Evolutionary conservation across 2,888 invertebrate genomes (phyloP).

Genomic region (Brenthis ino): DNA sequence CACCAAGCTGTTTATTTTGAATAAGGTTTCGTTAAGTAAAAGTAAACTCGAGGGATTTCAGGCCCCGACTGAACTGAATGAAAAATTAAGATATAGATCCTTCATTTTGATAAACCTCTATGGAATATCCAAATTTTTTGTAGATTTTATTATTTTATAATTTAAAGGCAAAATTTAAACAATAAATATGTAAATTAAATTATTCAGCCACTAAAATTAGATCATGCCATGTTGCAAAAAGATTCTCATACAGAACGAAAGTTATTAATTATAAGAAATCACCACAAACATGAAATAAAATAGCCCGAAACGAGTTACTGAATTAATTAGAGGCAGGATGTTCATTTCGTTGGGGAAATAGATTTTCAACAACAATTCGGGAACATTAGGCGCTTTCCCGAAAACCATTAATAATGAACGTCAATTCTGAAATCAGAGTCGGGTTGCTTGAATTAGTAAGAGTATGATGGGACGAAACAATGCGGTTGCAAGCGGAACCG

Average conservation of each 20-base stretch:
- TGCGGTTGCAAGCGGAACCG: slow-evolving; percentile 52
- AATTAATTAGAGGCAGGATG: slow-evolving; percentile 47
- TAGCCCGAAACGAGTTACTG: slow-evolving; percentile 34
- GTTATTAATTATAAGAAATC: slow-evolving; percentile 12
- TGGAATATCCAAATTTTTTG: slow-evolving; percentile 5
- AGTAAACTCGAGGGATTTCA: slow-evolving; percentile 66
- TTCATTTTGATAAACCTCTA: slow-evolving; percentile 23
- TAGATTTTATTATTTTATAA: slow-evolving; percentile 8
- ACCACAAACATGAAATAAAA: slow-evolving; percentile 28
- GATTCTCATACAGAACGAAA: neutral
- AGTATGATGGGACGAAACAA: slow-evolving; percentile 61
- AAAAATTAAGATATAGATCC: slow-evolving; percentile 63
- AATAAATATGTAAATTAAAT: neutral
- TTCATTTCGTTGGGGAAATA: slow-evolving; percentile 42
- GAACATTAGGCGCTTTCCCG: slow-evolving; percentile 46
- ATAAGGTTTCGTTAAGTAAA: slow-evolving; percentile 78
- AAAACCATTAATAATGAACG: slow-evolving; percentile 64
- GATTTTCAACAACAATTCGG: slow-evolving; percentile 44
- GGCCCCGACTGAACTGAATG: slow-evolving; percentile 64
- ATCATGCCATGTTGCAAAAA: neutral
- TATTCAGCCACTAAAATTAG: neutral
- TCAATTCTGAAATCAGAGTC: slow-evolving; percentile 58
- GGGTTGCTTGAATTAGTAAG: slow-evolving; percentile 51
- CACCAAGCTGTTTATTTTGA: slow-evolving; percentile 78
- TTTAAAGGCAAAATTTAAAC: slow-evolving; percentile 5